Conservation (phyloP, 30 jellyfish, hydroid and myxozoan genomes). For the Turritopsis dohrnii region DNA sequence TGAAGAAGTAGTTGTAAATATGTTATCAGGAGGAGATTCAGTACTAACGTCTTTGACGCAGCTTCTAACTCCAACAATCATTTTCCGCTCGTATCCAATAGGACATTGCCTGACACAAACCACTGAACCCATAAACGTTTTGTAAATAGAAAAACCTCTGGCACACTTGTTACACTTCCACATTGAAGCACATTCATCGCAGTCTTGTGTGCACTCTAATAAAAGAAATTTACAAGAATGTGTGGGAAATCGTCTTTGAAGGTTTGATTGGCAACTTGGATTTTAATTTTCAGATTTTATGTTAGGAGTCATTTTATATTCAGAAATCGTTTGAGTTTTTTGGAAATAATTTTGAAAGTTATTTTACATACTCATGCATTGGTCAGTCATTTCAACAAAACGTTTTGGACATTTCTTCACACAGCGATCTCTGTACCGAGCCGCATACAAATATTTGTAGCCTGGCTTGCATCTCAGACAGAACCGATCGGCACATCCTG, state of each 20-base stretch:
- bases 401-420: conserved; percentile 31
- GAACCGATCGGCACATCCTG: conserved; percentile 33
- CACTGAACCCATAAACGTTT: conserved; percentile 2
- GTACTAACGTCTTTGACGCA: neutral
- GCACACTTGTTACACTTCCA: conserved; percentile 10
- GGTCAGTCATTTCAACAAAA: neutral
- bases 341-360: too few relatives aligned
- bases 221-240: too few relatives aligned
- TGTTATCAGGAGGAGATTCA: neutral
- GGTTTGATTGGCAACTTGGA: too few relatives aligned
- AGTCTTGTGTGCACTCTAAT: neutral
- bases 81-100: neutral
- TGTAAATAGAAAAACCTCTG: neutral
- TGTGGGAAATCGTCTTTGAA: too few relatives aligned
- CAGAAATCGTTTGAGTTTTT: too few relatives aligned
- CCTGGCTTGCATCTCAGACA: conserved; percentile 20
- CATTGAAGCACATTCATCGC: conserved; percentile 6
- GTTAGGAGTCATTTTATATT: too few relatives aligned
- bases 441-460: conserved; percentile 15
- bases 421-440: conserved; percentile 1
- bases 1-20: neutral
- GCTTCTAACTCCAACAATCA: neutral
- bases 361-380: conserved; percentile 2
- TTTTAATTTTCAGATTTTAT: too few relatives aligned
- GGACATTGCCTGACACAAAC: conserved; percentile 3